Conservation (phyloP, 2,797 vertebrate genomes). For the Cyprinodon diabolis region DNA sequence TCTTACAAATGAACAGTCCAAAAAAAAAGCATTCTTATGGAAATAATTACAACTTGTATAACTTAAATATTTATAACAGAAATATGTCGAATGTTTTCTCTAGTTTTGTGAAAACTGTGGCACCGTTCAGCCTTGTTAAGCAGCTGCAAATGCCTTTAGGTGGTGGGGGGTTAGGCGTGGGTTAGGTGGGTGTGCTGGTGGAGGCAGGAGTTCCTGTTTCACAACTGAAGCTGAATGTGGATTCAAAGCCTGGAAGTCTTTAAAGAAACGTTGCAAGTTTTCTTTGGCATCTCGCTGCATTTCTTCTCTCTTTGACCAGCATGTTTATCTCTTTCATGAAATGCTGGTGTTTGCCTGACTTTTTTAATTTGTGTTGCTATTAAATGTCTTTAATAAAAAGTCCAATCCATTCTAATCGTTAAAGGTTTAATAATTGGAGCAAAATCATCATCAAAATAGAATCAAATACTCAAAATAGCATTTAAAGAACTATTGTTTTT, state of each 20-base stretch:
- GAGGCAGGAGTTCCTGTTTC: not conserved
- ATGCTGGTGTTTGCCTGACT: not conserved
- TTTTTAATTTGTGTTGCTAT: not conserved
- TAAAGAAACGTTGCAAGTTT: not conserved
- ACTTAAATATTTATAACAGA: not conserved
- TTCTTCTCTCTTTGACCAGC: not conserved
- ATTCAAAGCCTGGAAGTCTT: constrained; percentile 2
- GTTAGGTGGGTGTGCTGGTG: not conserved
- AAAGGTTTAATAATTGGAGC: not conserved
- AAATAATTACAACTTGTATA: not conserved
- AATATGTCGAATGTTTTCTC: not conserved
- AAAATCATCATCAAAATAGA: too few species aligned
- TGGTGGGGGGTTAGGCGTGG: not conserved
- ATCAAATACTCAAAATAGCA: too few species aligned
- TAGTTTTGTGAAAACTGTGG: not conserved
- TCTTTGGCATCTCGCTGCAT: not conserved
- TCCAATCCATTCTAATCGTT: not conserved
- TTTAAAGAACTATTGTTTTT: not conserved
- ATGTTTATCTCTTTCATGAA: constrained; percentile 4
- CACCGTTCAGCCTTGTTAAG: not conserved
- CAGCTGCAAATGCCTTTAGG: constrained; percentile 9
- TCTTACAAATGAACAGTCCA: not conserved
- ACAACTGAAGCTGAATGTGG: constrained; percentile 3
- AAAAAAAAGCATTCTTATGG: not conserved
- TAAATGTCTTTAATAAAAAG: not conserved